phyloP scores from a whole-genome alignment of 2,797 vertebrate species.

The Xyrichtys novacula region DNA sequence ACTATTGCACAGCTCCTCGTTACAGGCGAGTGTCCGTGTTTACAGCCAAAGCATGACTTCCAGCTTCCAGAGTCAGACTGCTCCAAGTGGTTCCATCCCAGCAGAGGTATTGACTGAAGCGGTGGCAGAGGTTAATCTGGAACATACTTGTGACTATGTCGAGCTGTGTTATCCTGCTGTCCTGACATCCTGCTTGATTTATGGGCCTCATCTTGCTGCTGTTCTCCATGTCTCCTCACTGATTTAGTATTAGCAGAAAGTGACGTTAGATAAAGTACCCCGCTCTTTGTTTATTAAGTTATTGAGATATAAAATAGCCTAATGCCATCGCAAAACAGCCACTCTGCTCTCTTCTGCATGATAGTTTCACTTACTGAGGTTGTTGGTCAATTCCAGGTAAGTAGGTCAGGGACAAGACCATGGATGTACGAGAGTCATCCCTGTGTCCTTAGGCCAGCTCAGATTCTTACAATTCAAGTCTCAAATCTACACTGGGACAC shows the following conservation, averaged over 20 bases:
- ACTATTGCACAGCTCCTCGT: slow-evolving; percentile 28
- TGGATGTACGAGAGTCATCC: background rate
- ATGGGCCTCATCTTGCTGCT: slow-evolving; percentile 64
- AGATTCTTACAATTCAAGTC: no score
- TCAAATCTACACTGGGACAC: no score
- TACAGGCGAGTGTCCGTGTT: slow-evolving; percentile 58
- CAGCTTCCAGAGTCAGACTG: slow-evolving; percentile 58
- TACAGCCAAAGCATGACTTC: slow-evolving; percentile 59
- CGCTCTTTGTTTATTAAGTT: slow-evolving; percentile 32
- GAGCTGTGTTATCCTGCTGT: slow-evolving; percentile 65
- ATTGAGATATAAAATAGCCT: background rate
- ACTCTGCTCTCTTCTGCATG: no score
- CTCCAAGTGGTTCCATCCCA: slow-evolving; percentile 66
- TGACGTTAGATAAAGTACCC: slow-evolving; percentile 46
- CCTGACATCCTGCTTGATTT: slow-evolving; percentile 73
- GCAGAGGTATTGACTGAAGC: slow-evolving; percentile 65
- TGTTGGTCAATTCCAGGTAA: slow-evolving; percentile 4
- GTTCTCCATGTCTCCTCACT: slow-evolving; percentile 55
- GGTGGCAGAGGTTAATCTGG: slow-evolving; percentile 79
- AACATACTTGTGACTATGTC: slow-evolving; percentile 74
- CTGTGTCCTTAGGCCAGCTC: background rate
- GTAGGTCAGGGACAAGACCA: background rate
- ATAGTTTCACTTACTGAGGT: no score
- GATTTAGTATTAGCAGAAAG: slow-evolving; percentile 65
- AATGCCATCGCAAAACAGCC: no score